These are phyloP conservation scores for Nemoura dubitans DNA, from an alignment of 2,888 invertebrate species.

Conservation along the genomic window DNA sequence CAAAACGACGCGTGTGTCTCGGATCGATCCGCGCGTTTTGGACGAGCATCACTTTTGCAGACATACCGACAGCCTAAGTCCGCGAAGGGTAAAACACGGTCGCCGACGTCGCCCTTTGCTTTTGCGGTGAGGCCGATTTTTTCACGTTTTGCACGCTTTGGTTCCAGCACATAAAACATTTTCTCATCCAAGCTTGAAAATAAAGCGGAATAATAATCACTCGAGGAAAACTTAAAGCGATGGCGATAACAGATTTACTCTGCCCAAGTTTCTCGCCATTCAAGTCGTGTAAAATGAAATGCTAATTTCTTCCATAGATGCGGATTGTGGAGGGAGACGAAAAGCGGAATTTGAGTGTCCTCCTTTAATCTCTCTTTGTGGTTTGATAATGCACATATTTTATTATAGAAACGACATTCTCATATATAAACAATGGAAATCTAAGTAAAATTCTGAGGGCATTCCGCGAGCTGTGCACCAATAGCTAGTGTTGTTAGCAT, in stretches of 20 bases:
- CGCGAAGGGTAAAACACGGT: not conserved
- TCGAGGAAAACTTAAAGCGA: not conserved
- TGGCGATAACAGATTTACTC: not conserved
- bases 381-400: not conserved
- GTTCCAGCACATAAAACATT: not conserved
- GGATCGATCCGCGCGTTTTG: not conserved
- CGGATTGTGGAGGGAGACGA: not conserved
- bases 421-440: not conserved
- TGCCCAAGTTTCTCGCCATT: not conserved
- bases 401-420: not conserved
- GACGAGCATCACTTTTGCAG: no score
- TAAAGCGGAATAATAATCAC: not conserved
- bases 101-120: not conserved
- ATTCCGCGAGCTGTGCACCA: not conserved
- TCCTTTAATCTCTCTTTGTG: not conserved
- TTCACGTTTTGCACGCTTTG: not conserved
- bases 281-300: not conserved
- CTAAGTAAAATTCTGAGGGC: not conserved
- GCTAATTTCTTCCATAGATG: not conserved
- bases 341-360: not conserved
- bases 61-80: no score
- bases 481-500: not conserved
- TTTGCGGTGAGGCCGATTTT: not conserved
- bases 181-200: not conserved
- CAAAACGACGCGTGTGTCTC: not conserved